These are phyloP conservation scores for Nothocercus nigrocapillus DNA, from an alignment of 2,113 vertebrate genomes.

Conservation along the genomic window DNA sequence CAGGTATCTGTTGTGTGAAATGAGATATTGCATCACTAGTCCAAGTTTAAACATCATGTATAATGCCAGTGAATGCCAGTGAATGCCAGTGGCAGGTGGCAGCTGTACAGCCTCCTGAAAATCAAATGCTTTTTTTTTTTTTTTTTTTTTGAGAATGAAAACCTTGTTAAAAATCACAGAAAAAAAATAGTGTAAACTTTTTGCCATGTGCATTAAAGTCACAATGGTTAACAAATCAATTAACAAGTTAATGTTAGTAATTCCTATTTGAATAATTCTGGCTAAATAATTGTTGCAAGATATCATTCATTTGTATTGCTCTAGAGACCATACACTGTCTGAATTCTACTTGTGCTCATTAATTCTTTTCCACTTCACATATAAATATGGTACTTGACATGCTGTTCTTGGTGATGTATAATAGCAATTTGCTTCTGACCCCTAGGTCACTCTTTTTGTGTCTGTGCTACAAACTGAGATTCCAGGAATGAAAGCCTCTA, in stretches of 20 bases:
- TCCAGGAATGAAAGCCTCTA: background rate
- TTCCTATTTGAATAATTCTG: constrained; percentile 39
- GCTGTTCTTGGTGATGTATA: constrained; percentile 46
- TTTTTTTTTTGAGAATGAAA: constrained; percentile 20
- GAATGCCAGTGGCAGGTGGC: background rate
- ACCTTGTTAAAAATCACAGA: constrained; percentile 5
- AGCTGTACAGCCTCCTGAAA: background rate
- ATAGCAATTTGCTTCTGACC: constrained; percentile 41
- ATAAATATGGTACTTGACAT: constrained; percentile 45
- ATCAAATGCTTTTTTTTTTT: background rate
- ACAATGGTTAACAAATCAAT: constrained; percentile 49
- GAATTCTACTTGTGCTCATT: constrained; percentile 30
- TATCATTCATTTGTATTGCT: constrained; percentile 10
- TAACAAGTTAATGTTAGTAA: constrained; percentile 35
- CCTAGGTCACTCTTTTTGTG: background rate
- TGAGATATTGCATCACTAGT: background rate
- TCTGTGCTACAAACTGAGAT: background rate
- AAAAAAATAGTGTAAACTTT: background rate
- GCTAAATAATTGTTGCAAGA: constrained; percentile 22
- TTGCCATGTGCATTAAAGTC: background rate
- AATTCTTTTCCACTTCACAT: constrained; percentile 44
- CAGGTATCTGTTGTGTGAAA: background rate
- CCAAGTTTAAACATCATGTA: background rate
- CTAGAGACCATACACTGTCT: constrained; percentile 7
- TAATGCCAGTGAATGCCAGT: background rate